phyloP scores from a whole-genome alignment of 2,888 invertebrate genomes.

The Drosophila hamatofila region DNA sequence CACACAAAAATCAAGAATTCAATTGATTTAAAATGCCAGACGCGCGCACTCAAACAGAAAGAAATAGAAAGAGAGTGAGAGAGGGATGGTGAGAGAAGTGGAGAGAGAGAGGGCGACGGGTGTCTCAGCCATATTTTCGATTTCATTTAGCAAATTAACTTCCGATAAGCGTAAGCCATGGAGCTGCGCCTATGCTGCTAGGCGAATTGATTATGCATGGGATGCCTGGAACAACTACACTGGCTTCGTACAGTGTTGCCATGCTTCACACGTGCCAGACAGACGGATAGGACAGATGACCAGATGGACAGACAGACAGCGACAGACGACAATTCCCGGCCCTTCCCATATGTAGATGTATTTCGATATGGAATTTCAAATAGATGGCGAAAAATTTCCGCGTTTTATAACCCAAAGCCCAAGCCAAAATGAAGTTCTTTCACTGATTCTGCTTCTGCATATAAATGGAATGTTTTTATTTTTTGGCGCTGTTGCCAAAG shows the following conservation, averaged over 20 bases:
- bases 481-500: conserved; percentile 24
- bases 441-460: conserved; percentile 11
- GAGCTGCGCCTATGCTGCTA: conserved; percentile 9
- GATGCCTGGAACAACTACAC: conserved; percentile 15
- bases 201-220: conserved; percentile 61
- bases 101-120: too few relatives aligned
- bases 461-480: background rate
- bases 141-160: conserved; percentile 69
- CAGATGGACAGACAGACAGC: conserved; percentile 17
- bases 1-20: conserved; percentile 9
- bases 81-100: too few relatives aligned
- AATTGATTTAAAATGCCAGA: conserved; percentile 50
- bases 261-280: conserved; percentile 65
- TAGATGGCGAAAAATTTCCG: conserved; percentile 46
- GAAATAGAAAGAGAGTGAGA: too few relatives aligned
- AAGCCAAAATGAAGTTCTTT: conserved; percentile 11
- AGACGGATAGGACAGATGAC: background rate
- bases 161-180: conserved; percentile 51
- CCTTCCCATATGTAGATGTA: conserved; percentile 23
- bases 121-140: conserved; percentile 88
- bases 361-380: conserved; percentile 52
- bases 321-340: background rate
- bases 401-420: conserved; percentile 19
- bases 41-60: conserved; percentile 80
- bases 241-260: conserved; percentile 45